Conservation (phyloP, 2,113 vertebrate species). For the Piaya cayana region DNA sequence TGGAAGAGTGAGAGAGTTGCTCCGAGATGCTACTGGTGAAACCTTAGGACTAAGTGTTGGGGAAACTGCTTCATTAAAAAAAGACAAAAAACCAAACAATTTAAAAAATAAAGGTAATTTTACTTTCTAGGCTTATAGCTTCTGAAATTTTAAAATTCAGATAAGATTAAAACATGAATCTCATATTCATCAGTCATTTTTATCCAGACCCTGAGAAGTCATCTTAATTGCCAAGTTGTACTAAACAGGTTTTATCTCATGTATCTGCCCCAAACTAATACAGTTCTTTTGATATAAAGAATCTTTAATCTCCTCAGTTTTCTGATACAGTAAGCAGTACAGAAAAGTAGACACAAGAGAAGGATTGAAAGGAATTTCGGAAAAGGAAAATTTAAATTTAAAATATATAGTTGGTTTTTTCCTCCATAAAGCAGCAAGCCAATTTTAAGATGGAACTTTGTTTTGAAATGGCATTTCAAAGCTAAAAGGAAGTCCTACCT, state of each 20-base stretch:
- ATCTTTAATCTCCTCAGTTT: not conserved
- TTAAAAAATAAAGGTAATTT: not conserved
- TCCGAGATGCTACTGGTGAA: slow-evolving; percentile 81
- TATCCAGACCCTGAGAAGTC: not conserved
- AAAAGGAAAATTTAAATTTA: not conserved
- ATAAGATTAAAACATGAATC: not conserved
- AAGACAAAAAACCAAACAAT: not conserved
- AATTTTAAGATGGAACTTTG: not conserved
- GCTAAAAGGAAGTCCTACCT: not conserved
- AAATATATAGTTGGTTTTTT: not conserved
- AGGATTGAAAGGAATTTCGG: not conserved
- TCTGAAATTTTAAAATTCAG: not conserved
- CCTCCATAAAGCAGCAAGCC: not conserved
- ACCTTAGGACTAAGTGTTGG: slow-evolving; percentile 80
- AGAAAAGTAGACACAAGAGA: not conserved
- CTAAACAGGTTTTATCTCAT: not conserved
- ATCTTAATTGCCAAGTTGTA: not conserved
- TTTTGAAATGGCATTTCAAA: not conserved
- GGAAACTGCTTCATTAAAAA: slow-evolving; percentile 74
- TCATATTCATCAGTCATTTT: not conserved
- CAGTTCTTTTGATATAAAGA: not conserved
- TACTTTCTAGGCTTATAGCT: not conserved
- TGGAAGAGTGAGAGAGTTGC: slow-evolving; percentile 76
- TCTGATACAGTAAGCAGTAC: not conserved
- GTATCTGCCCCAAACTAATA: not conserved